Evolutionary conservation across 2,888 invertebrate genomes (phyloP).

Genomic region (Clivina fossor): DNA sequence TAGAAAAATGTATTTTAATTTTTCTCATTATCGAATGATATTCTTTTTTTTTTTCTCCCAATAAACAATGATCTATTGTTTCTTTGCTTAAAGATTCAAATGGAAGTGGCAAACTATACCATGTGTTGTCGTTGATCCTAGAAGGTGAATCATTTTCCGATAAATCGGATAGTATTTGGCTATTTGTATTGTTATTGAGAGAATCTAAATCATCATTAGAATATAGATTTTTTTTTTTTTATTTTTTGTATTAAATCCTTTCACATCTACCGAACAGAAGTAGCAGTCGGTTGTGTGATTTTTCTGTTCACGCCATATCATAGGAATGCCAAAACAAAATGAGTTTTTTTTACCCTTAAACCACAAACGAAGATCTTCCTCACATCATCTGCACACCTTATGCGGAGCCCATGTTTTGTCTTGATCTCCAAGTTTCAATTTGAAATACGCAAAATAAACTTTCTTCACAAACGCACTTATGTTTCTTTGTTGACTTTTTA

Average conservation of each 20-base stretch:
- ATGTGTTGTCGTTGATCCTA: too few species aligned
- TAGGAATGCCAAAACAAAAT: conserved; percentile 10
- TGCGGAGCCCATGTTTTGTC: conserved; percentile 38
- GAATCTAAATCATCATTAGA: too few species aligned
- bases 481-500: conserved; percentile 5
- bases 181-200: too few species aligned
- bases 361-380: conserved; percentile 36
- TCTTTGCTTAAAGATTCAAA: too few species aligned
- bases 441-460: conserved; percentile 37
- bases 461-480: conserved; percentile 36
- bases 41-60: too few species aligned
- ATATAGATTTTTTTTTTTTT: too few species aligned
- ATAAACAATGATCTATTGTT: too few species aligned
- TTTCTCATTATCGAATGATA: too few species aligned
- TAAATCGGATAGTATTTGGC: too few species aligned
- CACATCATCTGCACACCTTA: conserved; percentile 34
- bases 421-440: conserved; percentile 37
- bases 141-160: too few species aligned
- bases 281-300: conserved; percentile 23
- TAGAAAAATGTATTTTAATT: too few species aligned
- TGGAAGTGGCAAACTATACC: too few species aligned
- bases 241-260: conserved; percentile 27
- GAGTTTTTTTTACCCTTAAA: conserved; percentile 5
- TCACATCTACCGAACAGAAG: conserved; percentile 22
- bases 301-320: conserved; percentile 4